Evolutionary conservation across 30 jellyfish, hydroid and myxozoan species (phyloP).

Genomic region (Rhopilema esculentum): DNA sequence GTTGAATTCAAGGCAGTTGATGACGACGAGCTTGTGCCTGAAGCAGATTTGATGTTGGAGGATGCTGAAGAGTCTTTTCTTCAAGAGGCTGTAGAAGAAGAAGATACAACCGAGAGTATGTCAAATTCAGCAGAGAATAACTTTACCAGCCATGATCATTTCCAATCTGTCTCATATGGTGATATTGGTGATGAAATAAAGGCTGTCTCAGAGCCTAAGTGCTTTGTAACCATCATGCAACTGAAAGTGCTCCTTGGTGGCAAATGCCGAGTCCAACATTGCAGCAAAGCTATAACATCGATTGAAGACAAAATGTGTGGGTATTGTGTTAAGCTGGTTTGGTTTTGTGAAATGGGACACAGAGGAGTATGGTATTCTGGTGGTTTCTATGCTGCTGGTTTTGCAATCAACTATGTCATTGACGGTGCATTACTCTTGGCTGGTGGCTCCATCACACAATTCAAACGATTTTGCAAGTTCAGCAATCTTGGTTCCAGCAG

Average conservation of each 20-base stretch:
- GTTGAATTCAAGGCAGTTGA: background rate
- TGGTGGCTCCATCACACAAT: constrained; percentile 43
- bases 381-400: constrained; percentile 37
- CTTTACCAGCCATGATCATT: background rate
- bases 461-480: constrained; percentile 26
- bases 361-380: constrained; percentile 47
- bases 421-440: constrained; percentile 55
- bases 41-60: background rate
- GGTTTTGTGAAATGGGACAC: constrained; percentile 52
- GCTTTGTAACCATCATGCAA: constrained; percentile 6
- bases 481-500: constrained; percentile 3
- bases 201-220: background rate
- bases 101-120: background rate
- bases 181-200: constrained; percentile 10
- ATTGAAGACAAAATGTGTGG: background rate
- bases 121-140: background rate
- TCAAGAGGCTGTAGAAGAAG: background rate
- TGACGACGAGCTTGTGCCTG: background rate
- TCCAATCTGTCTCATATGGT: background rate
- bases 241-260: constrained; percentile 10
- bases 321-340: constrained; percentile 30
- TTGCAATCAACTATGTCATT: constrained; percentile 26
- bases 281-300: background rate
- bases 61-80: constrained; percentile 22
- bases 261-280: constrained; percentile 2